Conservation (phyloP, 2,888 invertebrate species). For the Epistrophe grossulariae region DNA sequence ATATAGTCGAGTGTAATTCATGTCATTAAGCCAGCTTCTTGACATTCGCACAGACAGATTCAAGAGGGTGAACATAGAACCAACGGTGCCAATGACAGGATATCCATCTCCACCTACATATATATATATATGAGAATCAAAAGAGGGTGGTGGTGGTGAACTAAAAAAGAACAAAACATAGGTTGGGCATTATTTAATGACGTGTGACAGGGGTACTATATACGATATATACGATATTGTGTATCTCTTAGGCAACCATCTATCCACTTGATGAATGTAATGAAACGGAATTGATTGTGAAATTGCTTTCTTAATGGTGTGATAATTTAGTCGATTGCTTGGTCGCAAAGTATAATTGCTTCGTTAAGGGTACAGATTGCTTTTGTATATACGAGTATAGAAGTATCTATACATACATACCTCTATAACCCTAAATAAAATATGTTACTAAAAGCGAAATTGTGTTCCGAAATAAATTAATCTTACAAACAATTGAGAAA, state of each 20-base stretch:
- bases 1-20: constrained; percentile 45
- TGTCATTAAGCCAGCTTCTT: constrained; percentile 54
- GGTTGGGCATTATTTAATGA: constrained; percentile 55
- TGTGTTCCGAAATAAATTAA: background rate
- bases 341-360: constrained; percentile 61
- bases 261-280: constrained; percentile 61
- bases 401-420: background rate
- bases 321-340: constrained; percentile 68
- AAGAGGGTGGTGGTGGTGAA: constrained; percentile 1
- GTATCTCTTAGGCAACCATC: constrained; percentile 43
- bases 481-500: background rate
- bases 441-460: background rate
- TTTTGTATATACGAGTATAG: background rate
- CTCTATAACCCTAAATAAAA: background rate
- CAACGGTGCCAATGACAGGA: constrained; percentile 30
- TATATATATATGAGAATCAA: background rate
- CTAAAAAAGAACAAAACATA: constrained; percentile 34
- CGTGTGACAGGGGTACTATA: constrained; percentile 32
- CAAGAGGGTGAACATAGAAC: constrained; percentile 32
- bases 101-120: constrained; percentile 5
- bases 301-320: constrained; percentile 74
- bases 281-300: constrained; percentile 68
- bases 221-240: constrained; percentile 4
- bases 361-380: constrained; percentile 67
- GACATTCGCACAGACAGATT: constrained; percentile 50